A percentile compares a stretch with the other conserved stretches of the same genome.
These are phyloP conservation scores for Panthera leo DNA, from an alignment of 2,113 vertebrate genomes.

Conservation along the genomic window DNA sequence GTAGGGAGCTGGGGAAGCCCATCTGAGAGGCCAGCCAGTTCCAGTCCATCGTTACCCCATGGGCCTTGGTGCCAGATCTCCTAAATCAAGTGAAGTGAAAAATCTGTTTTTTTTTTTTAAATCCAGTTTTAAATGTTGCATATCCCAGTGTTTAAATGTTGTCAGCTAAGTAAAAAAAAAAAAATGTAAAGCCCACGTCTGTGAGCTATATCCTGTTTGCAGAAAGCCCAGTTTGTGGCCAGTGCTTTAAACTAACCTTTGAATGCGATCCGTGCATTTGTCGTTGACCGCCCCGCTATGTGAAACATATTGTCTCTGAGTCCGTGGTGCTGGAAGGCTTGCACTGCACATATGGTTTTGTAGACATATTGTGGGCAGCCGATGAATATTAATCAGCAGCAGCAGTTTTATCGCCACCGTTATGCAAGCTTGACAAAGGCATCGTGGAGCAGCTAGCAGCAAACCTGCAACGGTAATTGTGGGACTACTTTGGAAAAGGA, in stretches of 20 bases:
- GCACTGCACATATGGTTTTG: not conserved
- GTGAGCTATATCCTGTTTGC: not conserved
- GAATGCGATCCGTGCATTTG: not conserved
- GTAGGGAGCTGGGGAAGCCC: not conserved
- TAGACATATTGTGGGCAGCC: not conserved
- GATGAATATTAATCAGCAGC: slow-evolving; percentile 23
- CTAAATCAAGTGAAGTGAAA: slow-evolving; percentile 30
- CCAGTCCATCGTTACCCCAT: not conserved
- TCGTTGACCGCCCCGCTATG: not conserved
- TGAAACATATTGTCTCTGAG: not conserved
- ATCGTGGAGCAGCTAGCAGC: not conserved
- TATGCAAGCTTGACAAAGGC: not conserved
- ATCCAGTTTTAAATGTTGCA: not conserved
- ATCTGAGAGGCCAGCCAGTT: not conserved
- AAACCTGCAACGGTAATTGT: not conserved
- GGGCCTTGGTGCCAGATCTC: not conserved
- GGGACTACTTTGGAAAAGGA: slow-evolving; percentile 28
- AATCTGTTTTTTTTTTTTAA: not conserved
- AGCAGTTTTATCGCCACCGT: slow-evolving; percentile 1
- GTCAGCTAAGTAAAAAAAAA: not conserved
- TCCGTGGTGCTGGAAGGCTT: not conserved
- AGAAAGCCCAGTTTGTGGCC: not conserved
- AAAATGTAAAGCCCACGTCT: not conserved
- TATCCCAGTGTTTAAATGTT: not conserved
- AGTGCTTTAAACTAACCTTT: not conserved